phyloP scores from a whole-genome alignment of 2,113 vertebrate species.

The Cephalophus harveyi region DNA sequence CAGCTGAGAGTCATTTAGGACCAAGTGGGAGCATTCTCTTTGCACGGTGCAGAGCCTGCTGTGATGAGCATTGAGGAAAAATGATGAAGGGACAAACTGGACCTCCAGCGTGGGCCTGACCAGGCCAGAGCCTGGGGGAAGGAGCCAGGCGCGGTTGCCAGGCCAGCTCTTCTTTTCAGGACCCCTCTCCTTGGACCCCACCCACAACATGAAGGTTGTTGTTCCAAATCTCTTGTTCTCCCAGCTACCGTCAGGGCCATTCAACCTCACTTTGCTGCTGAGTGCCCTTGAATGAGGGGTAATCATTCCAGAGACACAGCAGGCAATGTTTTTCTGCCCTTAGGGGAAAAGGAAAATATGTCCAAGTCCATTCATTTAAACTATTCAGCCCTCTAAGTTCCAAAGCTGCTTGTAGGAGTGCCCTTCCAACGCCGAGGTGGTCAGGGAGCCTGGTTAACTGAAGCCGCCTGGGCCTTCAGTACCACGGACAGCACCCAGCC shows the following conservation, averaged over 20 bases:
- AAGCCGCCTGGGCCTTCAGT: not conserved
- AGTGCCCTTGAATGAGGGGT: not conserved
- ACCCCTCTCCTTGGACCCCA: not conserved
- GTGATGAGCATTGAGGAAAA: not conserved
- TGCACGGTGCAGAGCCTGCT: not conserved
- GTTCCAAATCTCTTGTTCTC: not conserved
- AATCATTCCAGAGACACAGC: not conserved
- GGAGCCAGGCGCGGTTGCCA: not conserved
- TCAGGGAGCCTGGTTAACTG: not conserved
- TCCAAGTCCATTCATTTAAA: conserved; percentile 37
- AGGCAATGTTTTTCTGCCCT: not conserved
- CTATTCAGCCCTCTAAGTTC: conserved; percentile 1
- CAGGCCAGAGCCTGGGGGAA: not conserved
- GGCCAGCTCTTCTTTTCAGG: not conserved
- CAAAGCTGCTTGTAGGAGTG: not conserved
- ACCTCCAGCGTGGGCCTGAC: not conserved
- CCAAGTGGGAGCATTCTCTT: not conserved
- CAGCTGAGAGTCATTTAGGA: not conserved
- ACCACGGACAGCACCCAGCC: conserved; percentile 16
- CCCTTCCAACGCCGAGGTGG: not conserved
- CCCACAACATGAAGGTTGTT: not conserved
- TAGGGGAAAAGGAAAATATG: not conserved
- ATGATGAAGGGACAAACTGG: not conserved
- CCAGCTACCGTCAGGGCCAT: not conserved
- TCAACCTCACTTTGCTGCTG: not conserved